Evolutionary conservation across 2,888 invertebrate genomes (phyloP), one percentile per base, ranked within the genome.

Genomic region (Parapristionchus giblindavisi): DNA sequence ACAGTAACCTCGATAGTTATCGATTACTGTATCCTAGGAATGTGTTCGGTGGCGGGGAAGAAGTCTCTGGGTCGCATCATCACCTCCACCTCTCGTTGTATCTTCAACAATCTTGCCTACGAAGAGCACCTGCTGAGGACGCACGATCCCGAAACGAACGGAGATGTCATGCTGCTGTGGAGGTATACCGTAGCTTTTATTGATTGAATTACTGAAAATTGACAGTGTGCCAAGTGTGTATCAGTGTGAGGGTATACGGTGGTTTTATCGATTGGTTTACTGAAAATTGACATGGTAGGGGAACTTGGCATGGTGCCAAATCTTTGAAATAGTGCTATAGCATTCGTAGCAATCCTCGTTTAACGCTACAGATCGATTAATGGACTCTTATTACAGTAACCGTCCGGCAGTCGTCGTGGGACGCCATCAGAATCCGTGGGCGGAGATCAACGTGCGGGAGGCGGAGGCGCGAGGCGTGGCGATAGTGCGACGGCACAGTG

Each of bases 81-180:
- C 2, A 29, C 17, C n/a, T 63, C 63, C 40, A 63, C 63, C 38
- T 63, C 63, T 0, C 92, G 92, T 78, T 93, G 96, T 88, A 93
- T 99, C 81, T 95, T 92, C 88, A 93, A 93, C 43, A 99, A 99
- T 90, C 90, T 98, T 86, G 97, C 98, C 3, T 89, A 98, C 76
- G 98, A 99, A 89, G 95, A 97, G 89, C 97, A 96, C 96, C 91
- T 98, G 85, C 96, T 95, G 89, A 92, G 92, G 75, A 93, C 96
- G 88, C 92, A 92, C 89, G 92, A 95, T 88, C 94, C 96, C 83
- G 91, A 91, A 5, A 60, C 76, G 36, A 92, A 93, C 77, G 93
- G 93, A 87, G 93, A 94, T 89, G 91, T 96, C 2, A 90, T 98
- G 88, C 91, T 97, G 89, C 90, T 98, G 75, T 98, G 96, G 95